Conservation (phyloP, 2,888 invertebrate species). For the Ormyrus labotus region DNA sequence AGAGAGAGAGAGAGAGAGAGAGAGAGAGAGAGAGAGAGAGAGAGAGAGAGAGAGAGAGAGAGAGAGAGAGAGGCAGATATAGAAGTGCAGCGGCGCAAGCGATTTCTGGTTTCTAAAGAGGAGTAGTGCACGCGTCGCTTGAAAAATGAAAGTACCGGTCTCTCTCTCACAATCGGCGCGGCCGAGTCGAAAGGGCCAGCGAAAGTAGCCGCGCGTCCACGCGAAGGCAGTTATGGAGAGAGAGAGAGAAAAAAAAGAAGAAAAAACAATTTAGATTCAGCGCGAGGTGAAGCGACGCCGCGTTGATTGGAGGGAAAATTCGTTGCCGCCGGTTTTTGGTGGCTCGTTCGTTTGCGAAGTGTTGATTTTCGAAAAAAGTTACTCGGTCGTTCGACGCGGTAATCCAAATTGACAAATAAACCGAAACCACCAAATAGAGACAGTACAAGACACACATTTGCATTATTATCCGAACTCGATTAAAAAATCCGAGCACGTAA, state of each 20-base stretch:
- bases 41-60: too few relatives aligned
- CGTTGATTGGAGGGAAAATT: neutral
- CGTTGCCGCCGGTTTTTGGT: neutral
- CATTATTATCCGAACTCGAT: neutral
- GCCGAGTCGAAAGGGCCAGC: conserved; percentile 40
- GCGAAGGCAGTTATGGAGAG: neutral
- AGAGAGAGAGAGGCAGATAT: too few relatives aligned
- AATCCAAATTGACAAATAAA: neutral
- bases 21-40: neutral
- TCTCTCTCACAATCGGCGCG: neutral
- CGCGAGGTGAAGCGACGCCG: neutral
- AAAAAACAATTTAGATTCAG: neutral
- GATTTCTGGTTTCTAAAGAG: conserved; percentile 7
- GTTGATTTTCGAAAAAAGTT: neutral
- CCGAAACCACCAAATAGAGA: neutral
- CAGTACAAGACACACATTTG: neutral
- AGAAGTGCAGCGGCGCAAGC: neutral
- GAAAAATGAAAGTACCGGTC: conserved; percentile 46
- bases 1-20: neutral
- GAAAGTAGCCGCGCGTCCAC: conserved; percentile 26
- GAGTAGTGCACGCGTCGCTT: neutral
- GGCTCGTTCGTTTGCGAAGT: neutral
- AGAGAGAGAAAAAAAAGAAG: neutral
- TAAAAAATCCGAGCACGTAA: neutral
- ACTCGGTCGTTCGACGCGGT: neutral